Evolutionary conservation across 2,113 vertebrate species (phyloP).

Genomic region (Poecilia latipinna): DNA sequence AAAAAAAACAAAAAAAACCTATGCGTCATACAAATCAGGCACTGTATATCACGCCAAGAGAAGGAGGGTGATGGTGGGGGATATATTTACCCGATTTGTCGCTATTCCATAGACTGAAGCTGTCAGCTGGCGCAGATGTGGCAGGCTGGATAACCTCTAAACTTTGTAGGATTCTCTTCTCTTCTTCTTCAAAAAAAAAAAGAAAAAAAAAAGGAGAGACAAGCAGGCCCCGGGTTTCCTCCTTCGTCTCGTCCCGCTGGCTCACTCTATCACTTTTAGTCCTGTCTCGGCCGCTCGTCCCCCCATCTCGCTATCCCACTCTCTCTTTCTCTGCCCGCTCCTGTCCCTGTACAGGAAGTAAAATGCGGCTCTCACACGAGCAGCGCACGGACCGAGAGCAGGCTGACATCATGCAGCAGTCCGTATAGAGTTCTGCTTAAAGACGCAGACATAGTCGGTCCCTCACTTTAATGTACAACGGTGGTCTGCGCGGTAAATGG

Average conservation of each 20-base stretch:
- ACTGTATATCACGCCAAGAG: slow-evolving; percentile 45
- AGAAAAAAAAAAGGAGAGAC: not conserved
- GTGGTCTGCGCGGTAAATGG: slow-evolving; percentile 20
- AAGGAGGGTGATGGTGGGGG: not conserved
- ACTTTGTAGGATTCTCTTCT: slow-evolving; percentile 66
- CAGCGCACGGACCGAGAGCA: slow-evolving; percentile 69
- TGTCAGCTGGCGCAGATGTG: slow-evolving; percentile 57
- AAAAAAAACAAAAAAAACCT: slow-evolving; percentile 36
- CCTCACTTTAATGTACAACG: slow-evolving; percentile 32
- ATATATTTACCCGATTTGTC: slow-evolving; percentile 75
- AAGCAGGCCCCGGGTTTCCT: slow-evolving; percentile 56
- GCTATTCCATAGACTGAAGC: slow-evolving; percentile 75
- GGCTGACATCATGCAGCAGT: slow-evolving; percentile 80
- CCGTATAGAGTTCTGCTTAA: slow-evolving; percentile 74
- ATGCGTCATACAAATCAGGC: slow-evolving; percentile 72
- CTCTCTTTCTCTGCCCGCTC: slow-evolving; percentile 63
- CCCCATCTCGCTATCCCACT: slow-evolving; percentile 63
- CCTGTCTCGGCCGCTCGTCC: slow-evolving; percentile 59
- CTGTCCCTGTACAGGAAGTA: slow-evolving; percentile 83
- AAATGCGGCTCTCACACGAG: slow-evolving; percentile 79
- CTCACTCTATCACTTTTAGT: slow-evolving; percentile 62
- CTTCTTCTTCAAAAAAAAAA: not conserved
- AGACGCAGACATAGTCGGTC: slow-evolving; percentile 75
- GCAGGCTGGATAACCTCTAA: slow-evolving; percentile 58
- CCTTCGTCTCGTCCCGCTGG: slow-evolving; percentile 64